These are phyloP conservation scores for Valencia hispanica DNA, from an alignment of 2,797 vertebrate genomes.

Conservation along the genomic window DNA sequence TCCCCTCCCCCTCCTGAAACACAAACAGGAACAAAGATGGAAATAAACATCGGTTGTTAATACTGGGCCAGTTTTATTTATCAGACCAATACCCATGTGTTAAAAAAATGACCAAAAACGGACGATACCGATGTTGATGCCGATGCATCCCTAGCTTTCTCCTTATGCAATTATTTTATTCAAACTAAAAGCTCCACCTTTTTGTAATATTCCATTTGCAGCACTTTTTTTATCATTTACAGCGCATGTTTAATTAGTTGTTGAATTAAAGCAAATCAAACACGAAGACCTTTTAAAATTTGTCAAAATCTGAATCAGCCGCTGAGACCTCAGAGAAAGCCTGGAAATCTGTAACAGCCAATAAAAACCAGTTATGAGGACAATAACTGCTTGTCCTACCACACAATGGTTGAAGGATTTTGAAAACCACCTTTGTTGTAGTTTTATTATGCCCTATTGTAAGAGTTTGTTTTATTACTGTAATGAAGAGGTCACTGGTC, in stretches of 20 bases:
- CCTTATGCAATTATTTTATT: background rate
- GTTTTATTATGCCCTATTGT: background rate
- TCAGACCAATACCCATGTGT: too few species aligned
- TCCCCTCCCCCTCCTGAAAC: too few species aligned
- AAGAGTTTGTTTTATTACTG: background rate
- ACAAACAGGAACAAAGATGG: too few species aligned
- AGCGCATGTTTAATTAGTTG: background rate
- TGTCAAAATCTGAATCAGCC: background rate
- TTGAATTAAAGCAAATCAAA: background rate
- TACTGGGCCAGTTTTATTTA: too few species aligned
- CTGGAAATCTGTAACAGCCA: background rate
- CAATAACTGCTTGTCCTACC: background rate
- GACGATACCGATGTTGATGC: too few species aligned
- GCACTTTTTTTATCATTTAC: background rate
- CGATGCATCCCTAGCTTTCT: too few species aligned
- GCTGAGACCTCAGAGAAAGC: background rate
- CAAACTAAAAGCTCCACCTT: background rate
- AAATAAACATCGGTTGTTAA: too few species aligned
- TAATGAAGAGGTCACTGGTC: background rate
- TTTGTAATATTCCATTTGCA: background rate
- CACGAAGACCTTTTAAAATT: background rate
- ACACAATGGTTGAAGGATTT: background rate
- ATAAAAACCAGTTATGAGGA: background rate
- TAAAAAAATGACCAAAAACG: too few species aligned
- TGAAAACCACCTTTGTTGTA: background rate